A percentile compares a stretch with the other conserved stretches of the same genome.
These are phyloP conservation scores for Eurystomus glaucurus DNA, from an alignment of 2,797 vertebrate genomes.

Conservation along the genomic window DNA sequence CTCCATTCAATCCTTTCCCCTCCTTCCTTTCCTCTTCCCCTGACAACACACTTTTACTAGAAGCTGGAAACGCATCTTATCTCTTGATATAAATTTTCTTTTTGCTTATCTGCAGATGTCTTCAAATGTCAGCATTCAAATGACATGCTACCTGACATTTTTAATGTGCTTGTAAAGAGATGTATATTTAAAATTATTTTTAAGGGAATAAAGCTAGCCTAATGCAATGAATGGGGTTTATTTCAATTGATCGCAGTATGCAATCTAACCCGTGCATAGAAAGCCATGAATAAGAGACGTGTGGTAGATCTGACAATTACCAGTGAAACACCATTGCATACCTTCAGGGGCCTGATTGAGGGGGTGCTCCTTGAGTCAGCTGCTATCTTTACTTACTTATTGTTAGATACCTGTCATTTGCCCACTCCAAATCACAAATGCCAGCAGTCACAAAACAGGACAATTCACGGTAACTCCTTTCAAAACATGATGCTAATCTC, in stretches of 20 bases:
- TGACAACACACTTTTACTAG: not conserved
- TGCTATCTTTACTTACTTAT: not conserved
- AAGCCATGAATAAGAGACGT: not conserved
- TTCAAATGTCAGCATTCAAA: not conserved
- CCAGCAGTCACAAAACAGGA: not conserved
- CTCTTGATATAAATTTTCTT: not conserved
- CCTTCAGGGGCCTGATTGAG: not conserved
- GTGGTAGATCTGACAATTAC: not conserved
- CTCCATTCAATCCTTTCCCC: constrained; percentile 1
- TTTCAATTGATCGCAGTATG: constrained; percentile 1
- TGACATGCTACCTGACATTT: not conserved
- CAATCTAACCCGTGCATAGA: not conserved
- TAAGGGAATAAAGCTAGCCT: not conserved
- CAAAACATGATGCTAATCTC: not conserved
- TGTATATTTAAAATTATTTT: not conserved
- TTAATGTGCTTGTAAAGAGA: not conserved
- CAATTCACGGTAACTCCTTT: not conserved
- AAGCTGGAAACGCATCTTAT: not conserved
- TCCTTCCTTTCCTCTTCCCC: not conserved
- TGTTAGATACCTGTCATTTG: not conserved
- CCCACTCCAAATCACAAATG: not conserved
- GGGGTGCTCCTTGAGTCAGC: not conserved
- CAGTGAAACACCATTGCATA: not conserved
- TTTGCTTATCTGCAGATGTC: not conserved
- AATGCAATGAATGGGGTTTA: not conserved